These are phyloP conservation scores for Oncorhynchus clarkii DNA, from an alignment of 2,113 vertebrate genomes.

Conservation along the genomic window DNA sequence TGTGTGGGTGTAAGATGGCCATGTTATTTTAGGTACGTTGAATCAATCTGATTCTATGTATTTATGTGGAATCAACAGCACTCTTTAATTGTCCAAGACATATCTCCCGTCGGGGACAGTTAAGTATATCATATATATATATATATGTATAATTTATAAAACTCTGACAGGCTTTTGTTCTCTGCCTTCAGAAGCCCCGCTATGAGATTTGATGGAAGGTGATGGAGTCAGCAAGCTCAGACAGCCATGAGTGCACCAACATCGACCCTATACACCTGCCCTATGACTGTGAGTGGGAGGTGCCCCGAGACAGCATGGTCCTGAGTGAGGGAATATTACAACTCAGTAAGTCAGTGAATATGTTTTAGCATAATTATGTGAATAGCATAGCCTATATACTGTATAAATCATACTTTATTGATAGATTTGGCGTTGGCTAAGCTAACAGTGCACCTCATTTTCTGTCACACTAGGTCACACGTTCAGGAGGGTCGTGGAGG, in stretches of 20 bases:
- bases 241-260: constrained; percentile 87
- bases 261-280: constrained; percentile 88
- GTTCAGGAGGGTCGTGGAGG: constrained; percentile 68
- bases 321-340: constrained; percentile 74
- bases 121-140: too few relatives aligned
- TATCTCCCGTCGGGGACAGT: too few relatives aligned
- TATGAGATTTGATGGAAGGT: constrained; percentile 93
- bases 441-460: too few relatives aligned
- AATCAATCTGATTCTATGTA: too few relatives aligned
- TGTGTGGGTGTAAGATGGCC: too few relatives aligned
- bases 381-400: neutral
- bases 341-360: too few relatives aligned
- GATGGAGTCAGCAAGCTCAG: constrained; percentile 89
- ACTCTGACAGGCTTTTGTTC: neutral
- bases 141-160: too few relatives aligned
- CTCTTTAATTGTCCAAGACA: too few relatives aligned
- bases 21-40: too few relatives aligned
- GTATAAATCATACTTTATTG: neutral
- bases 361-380: too few relatives aligned
- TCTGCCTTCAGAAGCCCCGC: constrained; percentile 82
- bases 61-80: too few relatives aligned
- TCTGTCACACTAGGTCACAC: constrained; percentile 51
- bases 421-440: neutral
- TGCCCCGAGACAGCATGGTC: constrained; percentile 83
- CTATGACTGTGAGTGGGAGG: constrained; percentile 87